Evolutionary conservation across 2,797 vertebrate species (phyloP).

Genomic region (Squalus acanthias): DNA sequence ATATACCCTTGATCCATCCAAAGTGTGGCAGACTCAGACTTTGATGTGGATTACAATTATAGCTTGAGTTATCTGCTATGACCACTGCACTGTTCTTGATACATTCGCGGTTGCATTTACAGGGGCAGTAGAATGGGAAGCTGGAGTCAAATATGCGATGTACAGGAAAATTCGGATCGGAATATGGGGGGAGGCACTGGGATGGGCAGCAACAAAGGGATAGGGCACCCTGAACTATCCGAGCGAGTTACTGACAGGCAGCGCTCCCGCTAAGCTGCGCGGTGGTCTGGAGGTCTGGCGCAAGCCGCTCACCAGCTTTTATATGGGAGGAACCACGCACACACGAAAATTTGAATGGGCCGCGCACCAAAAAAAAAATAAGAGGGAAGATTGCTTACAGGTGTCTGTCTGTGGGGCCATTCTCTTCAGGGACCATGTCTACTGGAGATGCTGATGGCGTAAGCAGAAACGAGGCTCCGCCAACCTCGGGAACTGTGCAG

Average conservation of each 20-base stretch:
- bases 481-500: constrained; percentile 48
- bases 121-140: neutral
- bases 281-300: too few species aligned
- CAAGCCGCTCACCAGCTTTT: too few species aligned
- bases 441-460: constrained; percentile 65
- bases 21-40: neutral
- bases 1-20: too few species aligned
- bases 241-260: constrained; percentile 55
- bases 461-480: constrained; percentile 62
- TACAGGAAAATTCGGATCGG: neutral
- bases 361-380: too few species aligned
- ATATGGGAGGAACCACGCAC: too few species aligned
- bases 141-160: neutral
- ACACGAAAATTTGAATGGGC: too few species aligned
- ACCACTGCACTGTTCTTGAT: neutral
- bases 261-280: too few species aligned
- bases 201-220: neutral
- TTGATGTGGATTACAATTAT: neutral
- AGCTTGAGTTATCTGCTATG: neutral
- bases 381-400: constrained; percentile 45
- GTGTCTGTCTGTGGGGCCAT: constrained; percentile 54
- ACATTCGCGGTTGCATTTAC: neutral
- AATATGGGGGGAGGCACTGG: neutral
- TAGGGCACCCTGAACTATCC: too few species aligned
- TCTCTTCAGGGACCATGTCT: constrained; percentile 52